Conservation (phyloP, 1,140 invertebrate species). For the Rhyacophila brunnea region DNA sequence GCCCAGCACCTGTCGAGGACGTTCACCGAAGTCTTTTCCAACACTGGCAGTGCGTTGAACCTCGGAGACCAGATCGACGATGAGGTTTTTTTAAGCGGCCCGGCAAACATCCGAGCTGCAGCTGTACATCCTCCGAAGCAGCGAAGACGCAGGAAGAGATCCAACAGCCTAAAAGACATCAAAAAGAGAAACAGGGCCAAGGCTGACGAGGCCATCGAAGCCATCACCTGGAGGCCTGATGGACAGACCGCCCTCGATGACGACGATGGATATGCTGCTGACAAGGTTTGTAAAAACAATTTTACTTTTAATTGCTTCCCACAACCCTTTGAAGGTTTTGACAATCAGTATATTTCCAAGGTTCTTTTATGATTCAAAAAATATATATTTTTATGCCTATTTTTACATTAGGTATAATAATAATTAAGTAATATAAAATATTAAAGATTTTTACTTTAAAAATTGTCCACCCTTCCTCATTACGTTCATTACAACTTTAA, state of each 20-base stretch:
- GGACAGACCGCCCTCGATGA: slow-evolving; percentile 4
- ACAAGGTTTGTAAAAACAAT: no score
- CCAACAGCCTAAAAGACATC: slow-evolving; percentile 13
- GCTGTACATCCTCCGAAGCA: slow-evolving; percentile 1
- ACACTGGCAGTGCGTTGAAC: neutral
- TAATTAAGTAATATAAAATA: no score
- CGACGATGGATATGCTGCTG: neutral
- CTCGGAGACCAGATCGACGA: slow-evolving; percentile 8
- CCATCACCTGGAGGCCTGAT: neutral
- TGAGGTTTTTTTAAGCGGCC: neutral
- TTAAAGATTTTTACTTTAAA: no score
- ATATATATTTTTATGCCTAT: no score
- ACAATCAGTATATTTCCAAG: no score
- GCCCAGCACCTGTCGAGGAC: slow-evolving; percentile 23
- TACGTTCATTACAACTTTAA: no score
- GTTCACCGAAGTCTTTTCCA: slow-evolving; percentile 21
- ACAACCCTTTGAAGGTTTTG: no score
- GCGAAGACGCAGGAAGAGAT: slow-evolving; percentile 16
- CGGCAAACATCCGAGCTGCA: neutral
- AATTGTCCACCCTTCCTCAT: no score
- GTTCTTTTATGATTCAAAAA: no score
- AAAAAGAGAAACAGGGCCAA: slow-evolving; percentile 8
- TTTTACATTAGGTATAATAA: no score
- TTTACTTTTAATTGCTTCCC: no score
- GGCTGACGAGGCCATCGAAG: neutral